Percentiles rank a stretch among this genome's conserved stretches.
phyloP scores from a whole-genome alignment of 2,113 vertebrate species.

The Thinocorus orbignyianus region DNA sequence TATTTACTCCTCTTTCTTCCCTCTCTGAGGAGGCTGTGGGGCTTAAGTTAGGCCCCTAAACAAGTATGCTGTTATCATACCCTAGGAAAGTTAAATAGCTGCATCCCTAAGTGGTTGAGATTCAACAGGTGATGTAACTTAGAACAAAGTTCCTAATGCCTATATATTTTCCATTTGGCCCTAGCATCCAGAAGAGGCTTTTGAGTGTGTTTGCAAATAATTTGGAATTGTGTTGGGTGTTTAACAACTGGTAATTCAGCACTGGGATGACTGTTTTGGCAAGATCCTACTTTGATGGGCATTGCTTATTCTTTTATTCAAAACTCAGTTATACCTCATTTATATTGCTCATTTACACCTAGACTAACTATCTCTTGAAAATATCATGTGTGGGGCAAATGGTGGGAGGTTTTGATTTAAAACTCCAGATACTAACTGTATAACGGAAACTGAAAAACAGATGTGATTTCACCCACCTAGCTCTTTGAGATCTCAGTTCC shows the following conservation, averaged over 20 bases:
- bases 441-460: background rate
- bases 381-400: background rate
- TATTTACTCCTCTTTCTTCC: background rate
- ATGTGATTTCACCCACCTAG: constrained; percentile 66
- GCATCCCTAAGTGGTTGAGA: background rate
- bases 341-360: background rate
- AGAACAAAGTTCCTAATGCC: background rate
- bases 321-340: background rate
- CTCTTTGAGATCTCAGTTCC: constrained; percentile 90
- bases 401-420: background rate
- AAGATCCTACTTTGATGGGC: background rate
- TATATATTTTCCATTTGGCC: background rate
- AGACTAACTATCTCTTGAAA: background rate
- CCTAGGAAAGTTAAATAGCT: background rate
- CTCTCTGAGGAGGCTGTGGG: background rate
- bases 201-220: background rate
- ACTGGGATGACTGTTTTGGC: background rate
- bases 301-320: background rate
- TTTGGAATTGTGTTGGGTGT: background rate
- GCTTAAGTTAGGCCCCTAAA: background rate
- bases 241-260: background rate
- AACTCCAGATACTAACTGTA: background rate
- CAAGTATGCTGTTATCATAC: background rate
- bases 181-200: background rate
- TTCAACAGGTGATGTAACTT: background rate